Evolutionary conservation across 1,140 invertebrate species (phyloP), one percentile per base, ranked within the genome.

Genomic region (Delia radicum): DNA sequence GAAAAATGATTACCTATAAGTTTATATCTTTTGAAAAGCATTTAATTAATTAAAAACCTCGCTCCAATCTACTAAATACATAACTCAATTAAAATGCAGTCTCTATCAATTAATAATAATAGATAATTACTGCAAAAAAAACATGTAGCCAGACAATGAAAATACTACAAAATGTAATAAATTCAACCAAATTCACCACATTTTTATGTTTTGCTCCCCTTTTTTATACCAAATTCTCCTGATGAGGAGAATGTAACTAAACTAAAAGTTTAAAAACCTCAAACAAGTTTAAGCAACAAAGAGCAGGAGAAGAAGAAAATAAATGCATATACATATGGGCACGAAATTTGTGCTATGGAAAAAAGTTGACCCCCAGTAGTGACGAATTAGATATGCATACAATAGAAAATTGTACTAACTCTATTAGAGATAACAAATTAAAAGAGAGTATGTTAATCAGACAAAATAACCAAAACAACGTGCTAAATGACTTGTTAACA

Each of bases 401-500:
- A 24, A 55, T 18, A 24, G 10, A 42, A 13, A 13, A 42, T 42
- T 13, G n/a, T 6, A 55, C 21, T 15, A 55, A 55, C 46, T 55
- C n/a, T 55, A 24, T 55, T 48, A 4, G 7, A 55, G n/a, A 6
- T 24, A 18, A 55, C n/a, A 55, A 55, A 55, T 18, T 7, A 21
- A 55, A 55, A 55, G 18, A 21, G 48, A 55, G n/a, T 55, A 55
- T 18, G 18, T 33, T 7, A 33, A 42, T 42, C 18, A 55, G 48
- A 21, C 48, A 48, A 48, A n/a, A 48, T 48, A 48, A 48, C 33
- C 7, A 33, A 62, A 33, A 74, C 27, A 55, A 65, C 8, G n/a
- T 55, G 55, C 37, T 26, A 74, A 29, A 33, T 75, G 21, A 13
- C 12, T 72, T 24, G 27, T 72, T 72, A 55, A 55, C 48, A 55